These are phyloP conservation scores for Papilio helenus DNA, from an alignment of 1,140 invertebrate genomes.

Conservation along the genomic window DNA sequence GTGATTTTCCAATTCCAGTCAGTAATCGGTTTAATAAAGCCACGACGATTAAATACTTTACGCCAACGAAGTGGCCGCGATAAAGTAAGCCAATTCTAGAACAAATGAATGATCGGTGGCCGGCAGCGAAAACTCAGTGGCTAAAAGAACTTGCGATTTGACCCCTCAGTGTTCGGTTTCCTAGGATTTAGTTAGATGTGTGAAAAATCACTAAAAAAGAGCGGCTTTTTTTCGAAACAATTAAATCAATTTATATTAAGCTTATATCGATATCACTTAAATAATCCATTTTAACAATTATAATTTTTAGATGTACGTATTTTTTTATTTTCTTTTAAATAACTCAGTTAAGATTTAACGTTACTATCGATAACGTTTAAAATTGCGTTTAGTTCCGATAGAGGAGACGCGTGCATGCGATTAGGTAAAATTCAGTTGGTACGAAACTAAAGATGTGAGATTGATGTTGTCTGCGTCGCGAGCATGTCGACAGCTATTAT, in stretches of 20 bases:
- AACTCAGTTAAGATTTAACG: background rate
- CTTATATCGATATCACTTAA: too few relatives aligned
- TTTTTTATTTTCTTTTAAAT: too few relatives aligned
- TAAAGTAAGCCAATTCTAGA: conserved; percentile 25
- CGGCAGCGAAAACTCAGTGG: background rate
- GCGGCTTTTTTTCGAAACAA: background rate
- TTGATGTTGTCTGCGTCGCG: background rate
- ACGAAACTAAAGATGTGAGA: background rate
- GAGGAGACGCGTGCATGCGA: background rate
- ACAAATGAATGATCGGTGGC: background rate
- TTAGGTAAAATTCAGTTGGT: conserved; percentile 15
- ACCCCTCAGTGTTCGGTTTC: background rate
- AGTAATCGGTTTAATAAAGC: conserved; percentile 22
- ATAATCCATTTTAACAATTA: too few relatives aligned
- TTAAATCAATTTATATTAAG: background rate
- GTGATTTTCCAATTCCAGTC: conserved; percentile 41
- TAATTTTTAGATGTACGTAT: too few relatives aligned
- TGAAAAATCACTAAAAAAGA: background rate
- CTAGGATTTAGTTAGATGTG: background rate
- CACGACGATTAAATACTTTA: conserved; percentile 33
- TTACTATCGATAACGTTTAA: conserved; percentile 2
- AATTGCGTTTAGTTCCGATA: conserved; percentile 4
- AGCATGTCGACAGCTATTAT: background rate
- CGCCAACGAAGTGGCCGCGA: background rate
- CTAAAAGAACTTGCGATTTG: background rate